Evolutionary conservation across 2,888 invertebrate species (phyloP), one percentile per base, ranked within the genome.

Genomic region (Eilema griseolum): DNA sequence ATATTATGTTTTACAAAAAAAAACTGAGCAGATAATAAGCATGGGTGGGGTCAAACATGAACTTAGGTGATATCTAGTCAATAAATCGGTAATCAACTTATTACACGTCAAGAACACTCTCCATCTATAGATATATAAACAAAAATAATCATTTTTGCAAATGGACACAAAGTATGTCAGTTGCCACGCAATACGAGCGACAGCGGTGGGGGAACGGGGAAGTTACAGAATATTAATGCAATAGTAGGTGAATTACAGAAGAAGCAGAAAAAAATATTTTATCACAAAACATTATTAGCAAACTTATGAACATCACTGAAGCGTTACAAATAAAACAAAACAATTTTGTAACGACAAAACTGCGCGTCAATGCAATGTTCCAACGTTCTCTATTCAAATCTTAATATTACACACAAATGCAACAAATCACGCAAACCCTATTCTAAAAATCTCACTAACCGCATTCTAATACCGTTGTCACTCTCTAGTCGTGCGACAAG

Each of bases 391-490:
- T 56, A 31, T 62, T 63, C 31, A 59, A 26, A 71, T 62, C 62
- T 56, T 69, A 72, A 74, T 72, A 72, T 74, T 41, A 72, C 70
- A 72, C 80, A 73, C 62, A 75, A 66, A 77, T 73, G 71, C 68
- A 23, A 52, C 46, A 52, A 52, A 61, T 74, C 79, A 80, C 73
- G 73, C 24, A 77, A 82, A 67, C 78, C 79, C 69, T 79, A 83
- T 83, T 81, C 82, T 70, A 77, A 83, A 81, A 81, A 85, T 83
- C 84, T 82, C 78, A 69, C 79, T 76, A 76, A 75, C 75, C 76
- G 74, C 74, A 84, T 82, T 82, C 73, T 77, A 84, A 84, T 80
- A 81, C 74, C 75, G 74, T 77, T 73, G 78, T 84, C 81, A 80
- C 84, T 78, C 78, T 85, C 81, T 77, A 71, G 65, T 66, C 26